These are phyloP conservation scores for Brachyalestes nurse DNA, from an alignment of 2,797 vertebrate genomes.

Conservation along the genomic window DNA sequence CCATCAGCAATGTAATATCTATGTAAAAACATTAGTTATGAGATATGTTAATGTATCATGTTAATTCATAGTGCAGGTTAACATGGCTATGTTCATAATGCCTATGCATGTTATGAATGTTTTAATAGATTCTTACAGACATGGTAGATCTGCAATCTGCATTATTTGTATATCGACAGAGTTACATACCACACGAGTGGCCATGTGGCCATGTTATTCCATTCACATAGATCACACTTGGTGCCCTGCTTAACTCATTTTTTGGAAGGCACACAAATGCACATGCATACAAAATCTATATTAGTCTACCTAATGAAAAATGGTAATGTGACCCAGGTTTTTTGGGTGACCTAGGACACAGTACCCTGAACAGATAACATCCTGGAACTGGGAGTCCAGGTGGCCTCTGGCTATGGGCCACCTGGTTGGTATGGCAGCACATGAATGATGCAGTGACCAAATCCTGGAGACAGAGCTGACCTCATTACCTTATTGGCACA, in stretches of 20 bases:
- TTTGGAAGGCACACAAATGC: constrained; percentile 13
- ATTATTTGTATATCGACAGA: no score
- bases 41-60: no score
- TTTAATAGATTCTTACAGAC: no score
- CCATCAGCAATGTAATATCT: no score
- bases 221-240: not conserved
- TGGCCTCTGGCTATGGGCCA: constrained; percentile 34
- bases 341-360: constrained; percentile 19
- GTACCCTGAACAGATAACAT: constrained; percentile 10
- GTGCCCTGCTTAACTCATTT: not conserved
- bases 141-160: no score
- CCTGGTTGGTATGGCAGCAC: constrained; percentile 45
- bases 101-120: no score
- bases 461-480: constrained; percentile 12
- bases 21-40: no score
- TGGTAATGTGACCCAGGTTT: constrained; percentile 24
- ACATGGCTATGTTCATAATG: no score
- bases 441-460: constrained; percentile 45
- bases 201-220: not conserved
- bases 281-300: not conserved
- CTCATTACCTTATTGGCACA: not conserved
- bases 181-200: no score
- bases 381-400: constrained; percentile 29
- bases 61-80: no score
- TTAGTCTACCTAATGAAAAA: constrained; percentile 16